Conservation (phyloP, 2,797 vertebrate species). For the Macrochelys suwanniensis region DNA sequence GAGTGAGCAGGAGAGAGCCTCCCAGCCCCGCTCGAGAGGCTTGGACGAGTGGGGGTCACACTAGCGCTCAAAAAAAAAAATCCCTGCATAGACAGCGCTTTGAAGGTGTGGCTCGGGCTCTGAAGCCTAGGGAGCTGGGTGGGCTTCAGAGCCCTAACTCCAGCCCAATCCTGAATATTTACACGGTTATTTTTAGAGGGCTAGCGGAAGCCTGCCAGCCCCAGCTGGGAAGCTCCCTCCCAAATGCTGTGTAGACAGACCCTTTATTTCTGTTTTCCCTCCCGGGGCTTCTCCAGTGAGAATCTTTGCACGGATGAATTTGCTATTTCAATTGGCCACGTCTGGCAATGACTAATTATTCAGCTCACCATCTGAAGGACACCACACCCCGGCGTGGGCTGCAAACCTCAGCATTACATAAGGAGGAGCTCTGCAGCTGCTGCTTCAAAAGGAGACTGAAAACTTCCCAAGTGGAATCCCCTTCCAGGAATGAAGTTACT, state of each 20-base stretch:
- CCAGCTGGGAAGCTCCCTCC: not conserved
- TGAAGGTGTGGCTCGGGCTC: no score
- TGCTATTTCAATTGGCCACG: constrained; percentile 31
- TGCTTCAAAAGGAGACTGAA: not conserved
- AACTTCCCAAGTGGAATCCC: not conserved
- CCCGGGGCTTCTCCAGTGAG: not conserved
- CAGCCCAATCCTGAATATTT: not conserved
- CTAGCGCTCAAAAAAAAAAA: not conserved
- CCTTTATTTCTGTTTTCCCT: not conserved
- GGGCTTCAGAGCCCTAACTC: not conserved
- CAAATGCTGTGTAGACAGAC: not conserved
- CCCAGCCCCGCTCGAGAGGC: not conserved
- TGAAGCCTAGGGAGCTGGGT: not conserved
- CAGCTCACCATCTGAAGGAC: constrained; percentile 43
- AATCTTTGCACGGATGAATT: not conserved
- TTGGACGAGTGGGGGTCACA: not conserved
- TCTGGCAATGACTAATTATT: constrained; percentile 58
- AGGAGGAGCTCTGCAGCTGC: constrained; percentile 40
- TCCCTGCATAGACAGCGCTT: not conserved
- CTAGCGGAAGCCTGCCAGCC: not conserved
- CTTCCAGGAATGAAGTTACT: constrained; percentile 34
- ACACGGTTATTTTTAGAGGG: not conserved
- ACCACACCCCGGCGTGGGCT: constrained; percentile 47
- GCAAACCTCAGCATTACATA: constrained; percentile 23
- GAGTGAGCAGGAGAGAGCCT: not conserved